These are phyloP conservation scores for mouse (Mus musculus) DNA, from an alignment of 2,113 vertebrate species.

Conservation along the genomic window GRCm39 chr3:105740001-105740500, in stretches of 20 bases:
- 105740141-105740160: not conserved
- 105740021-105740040: not conserved
- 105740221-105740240: not conserved
- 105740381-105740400: not conserved
- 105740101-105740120: not conserved
- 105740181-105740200: not conserved
- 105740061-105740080: not conserved
- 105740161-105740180: not conserved
- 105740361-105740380: conserved; percentile 42
- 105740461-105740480: not conserved
- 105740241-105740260: not conserved
- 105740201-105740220: not conserved
- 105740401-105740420: not conserved
- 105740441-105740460: conserved; percentile 21
- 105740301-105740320: not conserved
- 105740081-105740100: not conserved
- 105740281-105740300: not conserved
- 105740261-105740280: not conserved
- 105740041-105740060: not conserved
- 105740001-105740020: not conserved
- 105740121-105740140: not conserved
- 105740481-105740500: not conserved
- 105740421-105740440: not conserved
- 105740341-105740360: conserved; percentile 12
- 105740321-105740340: not conserved